Conservation (phyloP, 1,140 invertebrate species). For the Parasteatoda tepidariorum region DNA sequence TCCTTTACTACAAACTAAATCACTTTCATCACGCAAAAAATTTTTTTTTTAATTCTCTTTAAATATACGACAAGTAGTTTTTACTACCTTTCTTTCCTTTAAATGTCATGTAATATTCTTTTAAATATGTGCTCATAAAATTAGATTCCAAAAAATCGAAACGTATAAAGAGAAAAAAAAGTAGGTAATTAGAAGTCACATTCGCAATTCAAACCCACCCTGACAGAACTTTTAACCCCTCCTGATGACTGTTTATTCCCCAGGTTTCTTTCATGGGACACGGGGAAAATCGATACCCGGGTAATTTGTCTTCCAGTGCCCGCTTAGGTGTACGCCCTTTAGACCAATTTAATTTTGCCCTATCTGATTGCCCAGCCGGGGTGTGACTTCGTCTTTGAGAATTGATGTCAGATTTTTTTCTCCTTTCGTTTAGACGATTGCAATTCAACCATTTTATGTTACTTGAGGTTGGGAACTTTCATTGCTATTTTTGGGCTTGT, state of each 20-base stretch:
- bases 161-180: too few species aligned
- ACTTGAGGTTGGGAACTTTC: too few species aligned
- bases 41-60: too few species aligned
- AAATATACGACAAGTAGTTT: too few species aligned
- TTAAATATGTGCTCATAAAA: too few species aligned
- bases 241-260: conserved; percentile 52
- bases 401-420: conserved; percentile 42
- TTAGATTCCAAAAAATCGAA: too few species aligned
- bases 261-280: conserved; percentile 19
- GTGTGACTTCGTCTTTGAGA: conserved; percentile 41
- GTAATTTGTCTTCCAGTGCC: conserved; percentile 47
- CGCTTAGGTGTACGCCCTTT: conserved; percentile 55
- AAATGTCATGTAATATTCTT: too few species aligned
- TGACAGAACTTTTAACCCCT: conserved; percentile 18
- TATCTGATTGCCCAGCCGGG: conserved; percentile 52
- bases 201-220: conserved; percentile 8
- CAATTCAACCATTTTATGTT: conserved; percentile 22
- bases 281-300: conserved; percentile 20
- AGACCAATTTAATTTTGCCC: conserved; percentile 60
- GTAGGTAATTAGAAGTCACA: conserved; percentile 52
- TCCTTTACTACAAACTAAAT: too few species aligned
- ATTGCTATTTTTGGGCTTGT: too few species aligned
- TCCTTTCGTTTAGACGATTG: conserved; percentile 15
- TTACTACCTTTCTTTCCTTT: too few species aligned
- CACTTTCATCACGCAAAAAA: too few species aligned